Base-by-base conservation (phyloP, 2,797 vertebrate genomes). In the Brotula barbata region DNA sequence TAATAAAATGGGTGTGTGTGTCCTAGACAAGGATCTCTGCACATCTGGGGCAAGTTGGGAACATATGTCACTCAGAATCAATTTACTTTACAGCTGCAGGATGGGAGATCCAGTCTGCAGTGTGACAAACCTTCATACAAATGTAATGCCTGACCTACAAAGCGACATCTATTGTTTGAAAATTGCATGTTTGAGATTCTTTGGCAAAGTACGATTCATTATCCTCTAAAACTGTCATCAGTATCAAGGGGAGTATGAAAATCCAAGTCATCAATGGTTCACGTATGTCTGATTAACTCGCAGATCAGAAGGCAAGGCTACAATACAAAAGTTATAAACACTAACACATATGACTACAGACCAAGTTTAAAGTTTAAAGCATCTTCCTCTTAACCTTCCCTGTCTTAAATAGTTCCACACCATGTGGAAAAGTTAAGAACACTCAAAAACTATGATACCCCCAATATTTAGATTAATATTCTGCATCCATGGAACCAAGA, bases 101-200 rank as follows among this genome's bases (percentile, higher is more conserved):
- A 36, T 10, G 34, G 10, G 48, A 6, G 11, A 33, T 13, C 28
- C 28, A 31, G 21, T 1, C 12, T 28, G 9, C 14, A 25, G 1
- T 23, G 20, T 28, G 25, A 59, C 16, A 61, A 44, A 62, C 22
- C 21, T 46, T 6, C 14, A 21, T 25, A 25, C 21, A 25, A 15
- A 22, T 4, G 6, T n/a, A 13, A 1, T 25, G 21, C 6, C 14
- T 23, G 13, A 3, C 21, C 22, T 46, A 46, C 12, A 45, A 45
- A 15, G 2, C 3, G n/a, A 16, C 16, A 19, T 50, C 2, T 22
- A 28, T 36, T 17, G 5, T 19, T 6, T 20, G 28, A 34, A 4
- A 45, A 39, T 7, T 7, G 37, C 3, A 4, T 14, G 37, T 39
- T 39, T 36, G 13, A 36, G 9, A 36, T 6, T 36, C 6, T 10